Conservation (phyloP, 2,888 invertebrate genomes). For the Rotaria magnacalcarata region DNA sequence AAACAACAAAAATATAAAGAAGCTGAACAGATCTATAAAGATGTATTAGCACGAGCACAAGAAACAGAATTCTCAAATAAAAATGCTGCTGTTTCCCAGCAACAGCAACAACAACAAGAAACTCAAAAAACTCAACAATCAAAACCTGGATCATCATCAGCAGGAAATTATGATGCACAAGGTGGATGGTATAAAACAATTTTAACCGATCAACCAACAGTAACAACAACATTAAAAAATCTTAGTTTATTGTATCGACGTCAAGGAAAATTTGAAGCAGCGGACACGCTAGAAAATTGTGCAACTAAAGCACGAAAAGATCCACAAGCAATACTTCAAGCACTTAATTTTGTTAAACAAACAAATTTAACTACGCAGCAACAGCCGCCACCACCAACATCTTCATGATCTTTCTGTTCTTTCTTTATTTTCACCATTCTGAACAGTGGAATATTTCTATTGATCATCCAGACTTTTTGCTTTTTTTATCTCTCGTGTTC, state of each 20-base stretch:
- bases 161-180: slow-evolving; percentile 61
- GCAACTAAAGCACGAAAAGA: slow-evolving; percentile 44
- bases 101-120: background rate
- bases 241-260: slow-evolving; percentile 92
- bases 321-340: slow-evolving; percentile 45
- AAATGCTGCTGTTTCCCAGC: background rate
- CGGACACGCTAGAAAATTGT: slow-evolving; percentile 79
- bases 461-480: background rate
- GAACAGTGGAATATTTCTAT: background rate
- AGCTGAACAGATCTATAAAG: slow-evolving; percentile 93
- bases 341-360: slow-evolving; percentile 45
- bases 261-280: slow-evolving; percentile 98
- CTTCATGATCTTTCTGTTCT: background rate
- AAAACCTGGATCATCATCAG: slow-evolving; percentile 4
- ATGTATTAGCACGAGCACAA: slow-evolving; percentile 43
- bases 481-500: background rate
- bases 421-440: background rate
- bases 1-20: slow-evolving; percentile 96
- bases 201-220: slow-evolving; percentile 89
- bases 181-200: slow-evolving; percentile 93
- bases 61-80: slow-evolving; percentile 38
- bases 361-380: background rate
- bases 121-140: background rate
- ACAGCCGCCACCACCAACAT: background rate
- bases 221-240: slow-evolving; percentile 95